A percentile compares a stretch with the other conserved stretches of the same genome.
These are phyloP conservation scores for Trogon melanurus DNA, from an alignment of 2,113 vertebrate species.

Conservation along the genomic window DNA sequence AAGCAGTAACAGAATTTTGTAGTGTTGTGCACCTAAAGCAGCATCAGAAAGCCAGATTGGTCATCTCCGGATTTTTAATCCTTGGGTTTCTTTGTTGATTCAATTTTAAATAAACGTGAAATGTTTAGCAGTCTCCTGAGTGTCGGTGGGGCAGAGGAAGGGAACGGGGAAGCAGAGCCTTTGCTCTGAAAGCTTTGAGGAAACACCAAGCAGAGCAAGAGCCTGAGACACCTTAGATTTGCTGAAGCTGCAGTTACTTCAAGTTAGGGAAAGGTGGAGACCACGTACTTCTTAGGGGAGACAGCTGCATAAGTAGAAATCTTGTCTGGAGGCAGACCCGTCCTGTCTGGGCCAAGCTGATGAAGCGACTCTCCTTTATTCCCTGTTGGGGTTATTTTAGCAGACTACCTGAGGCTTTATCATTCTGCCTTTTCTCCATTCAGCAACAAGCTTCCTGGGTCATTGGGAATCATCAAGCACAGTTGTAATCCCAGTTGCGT, in stretches of 20 bases:
- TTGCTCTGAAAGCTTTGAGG: neutral
- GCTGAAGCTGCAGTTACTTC: neutral
- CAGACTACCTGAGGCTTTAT: neutral
- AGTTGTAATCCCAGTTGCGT: neutral
- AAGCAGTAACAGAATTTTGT: neutral
- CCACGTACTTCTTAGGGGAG: neutral
- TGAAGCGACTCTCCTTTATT: neutral
- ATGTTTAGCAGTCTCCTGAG: neutral
- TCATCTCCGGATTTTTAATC: neutral
- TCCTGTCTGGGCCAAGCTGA: neutral
- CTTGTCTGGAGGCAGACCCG: neutral
- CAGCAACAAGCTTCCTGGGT: neutral
- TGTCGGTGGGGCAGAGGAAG: neutral
- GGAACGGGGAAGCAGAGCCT: neutral
- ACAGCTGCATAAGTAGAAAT: neutral
- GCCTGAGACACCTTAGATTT: neutral
- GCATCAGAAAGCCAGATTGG: neutral
- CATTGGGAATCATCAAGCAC: neutral
- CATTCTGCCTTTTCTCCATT: neutral
- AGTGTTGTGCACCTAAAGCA: fast-evolving
- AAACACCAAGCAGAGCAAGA: neutral
- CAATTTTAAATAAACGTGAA: neutral
- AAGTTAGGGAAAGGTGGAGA: neutral
- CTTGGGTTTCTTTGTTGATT: neutral
- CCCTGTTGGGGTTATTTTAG: neutral